phyloP scores from a whole-genome alignment of 2,888 invertebrate species.

The Orchesella flavescens region DNA sequence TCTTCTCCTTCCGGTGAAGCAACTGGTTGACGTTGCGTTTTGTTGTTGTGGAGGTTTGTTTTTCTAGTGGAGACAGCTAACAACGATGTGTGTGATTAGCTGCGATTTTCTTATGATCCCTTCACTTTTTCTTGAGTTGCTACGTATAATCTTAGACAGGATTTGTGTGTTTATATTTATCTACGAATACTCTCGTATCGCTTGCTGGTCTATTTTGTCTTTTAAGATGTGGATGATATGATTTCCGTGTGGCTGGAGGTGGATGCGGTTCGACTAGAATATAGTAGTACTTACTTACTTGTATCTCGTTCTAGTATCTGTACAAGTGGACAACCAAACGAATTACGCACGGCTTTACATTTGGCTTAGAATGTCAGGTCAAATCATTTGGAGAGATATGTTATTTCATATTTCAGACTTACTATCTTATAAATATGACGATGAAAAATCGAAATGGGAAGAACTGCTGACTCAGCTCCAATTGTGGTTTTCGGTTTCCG shows the following conservation, averaged over 20 bases:
- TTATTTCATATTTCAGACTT: no score
- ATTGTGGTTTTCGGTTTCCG: no score
- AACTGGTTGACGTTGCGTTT: constrained; percentile 32
- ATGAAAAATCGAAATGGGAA: no score
- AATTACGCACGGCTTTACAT: not conserved
- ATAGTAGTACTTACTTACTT: constrained; percentile 1
- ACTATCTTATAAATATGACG: no score
- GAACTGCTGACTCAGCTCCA: no score
- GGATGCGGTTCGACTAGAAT: constrained; percentile 19
- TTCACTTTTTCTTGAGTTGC: not conserved
- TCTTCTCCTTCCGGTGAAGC: constrained; percentile 38
- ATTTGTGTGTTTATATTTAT: not conserved
- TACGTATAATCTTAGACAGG: not conserved
- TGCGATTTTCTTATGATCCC: constrained; percentile 35
- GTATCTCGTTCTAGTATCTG: constrained; percentile 18
- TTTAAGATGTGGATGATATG: constrained; percentile 3
- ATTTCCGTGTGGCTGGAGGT: not conserved
- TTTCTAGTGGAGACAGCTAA: constrained; percentile 2
- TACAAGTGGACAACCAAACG: constrained; percentile 27
- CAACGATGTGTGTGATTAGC: constrained; percentile 18
- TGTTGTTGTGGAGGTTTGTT: constrained; percentile 24
- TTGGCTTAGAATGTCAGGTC: constrained; percentile 37
- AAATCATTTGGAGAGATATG: not conserved
- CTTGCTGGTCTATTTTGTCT: not conserved
- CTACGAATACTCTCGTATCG: not conserved